Evolutionary conservation across 64 coral and sea anemone genomes (phyloP), one percentile per base, ranked within the genome.

Genomic region (Hydrozoanthus tunicans): DNA sequence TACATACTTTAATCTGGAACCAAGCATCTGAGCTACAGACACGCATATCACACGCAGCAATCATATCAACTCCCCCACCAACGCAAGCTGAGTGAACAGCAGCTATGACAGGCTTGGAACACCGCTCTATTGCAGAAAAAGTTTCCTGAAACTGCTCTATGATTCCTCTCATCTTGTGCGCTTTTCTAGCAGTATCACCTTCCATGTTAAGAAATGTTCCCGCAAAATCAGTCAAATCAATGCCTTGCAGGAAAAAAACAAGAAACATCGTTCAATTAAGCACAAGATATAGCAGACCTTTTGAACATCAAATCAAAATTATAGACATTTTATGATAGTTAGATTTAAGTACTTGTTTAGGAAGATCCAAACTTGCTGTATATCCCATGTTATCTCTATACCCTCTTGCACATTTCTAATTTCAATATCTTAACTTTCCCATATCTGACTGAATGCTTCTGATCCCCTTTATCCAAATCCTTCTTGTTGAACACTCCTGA

Each of bases 1-100:
- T 58, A 86, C 9, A 64, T 27, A 98, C 97, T 94, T 94, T 99
- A 6, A 99, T 77, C 90, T 99, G 94, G 90, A 99, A 99, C 97
- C 97, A 99, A 56, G 94, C 97, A 94, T 99, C 97, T 59, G 97
- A 59, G 3, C 92, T 93, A 55, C 97, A 99, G 51, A 95, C 24
- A 17, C 97, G 89, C 6, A 99, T 91, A 70, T 99, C 97, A 82
- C 97, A 99, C 23, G 94, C 89, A 90, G 92, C 92, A 11, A 99
- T 56, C 97, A 99, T 92, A 51, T 99, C 97, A 0, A 99, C 90
- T 53, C 97, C 97, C 68, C 94, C 97, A 8, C 96, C 96, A 63
- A 98, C 79, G 85, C 96, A 98, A 4, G 89, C 96, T n/a, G 96
- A 98, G 89, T 98, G 96, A 3, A 98, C 26, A 4, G 96, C 96